A percentile compares a stretch with the other conserved stretches of the same genome.
Evolutionary conservation across 37 sponge, comb jelly and placozoan genomes (phyloP).

Genomic region (Beroe forskalii): DNA sequence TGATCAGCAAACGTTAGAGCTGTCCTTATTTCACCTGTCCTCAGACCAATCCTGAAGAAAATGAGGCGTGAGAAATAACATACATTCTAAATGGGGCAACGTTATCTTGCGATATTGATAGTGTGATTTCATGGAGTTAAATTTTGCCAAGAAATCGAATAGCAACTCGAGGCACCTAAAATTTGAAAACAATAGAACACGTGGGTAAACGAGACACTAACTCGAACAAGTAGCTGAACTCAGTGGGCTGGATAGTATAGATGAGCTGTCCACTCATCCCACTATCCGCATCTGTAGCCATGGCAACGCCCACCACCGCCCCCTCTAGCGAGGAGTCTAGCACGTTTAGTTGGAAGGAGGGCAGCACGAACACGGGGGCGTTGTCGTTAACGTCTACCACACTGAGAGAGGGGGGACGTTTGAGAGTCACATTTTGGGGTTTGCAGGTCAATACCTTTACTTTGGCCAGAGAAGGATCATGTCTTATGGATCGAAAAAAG

Average conservation of each 20-base stretch:
- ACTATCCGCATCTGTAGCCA: constrained; percentile 58
- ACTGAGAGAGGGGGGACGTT: constrained; percentile 3
- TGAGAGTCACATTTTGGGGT: too few species aligned
- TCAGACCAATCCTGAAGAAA: constrained; percentile 22
- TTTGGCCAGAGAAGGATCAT: too few species aligned
- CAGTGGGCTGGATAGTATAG: constrained; percentile 37
- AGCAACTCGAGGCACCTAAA: too few species aligned
- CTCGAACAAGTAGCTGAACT: constrained; percentile 16
- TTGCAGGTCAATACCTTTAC: too few species aligned
- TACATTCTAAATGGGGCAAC: background rate
- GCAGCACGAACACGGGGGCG: background rate
- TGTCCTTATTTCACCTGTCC: constrained; percentile 30
- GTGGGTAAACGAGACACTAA: too few species aligned
- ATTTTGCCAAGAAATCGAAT: too few species aligned
- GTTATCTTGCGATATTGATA: too few species aligned
- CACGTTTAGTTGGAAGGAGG: background rate
- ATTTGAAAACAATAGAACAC: too few species aligned
- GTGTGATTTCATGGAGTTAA: too few species aligned
- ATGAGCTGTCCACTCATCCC: constrained; percentile 30
- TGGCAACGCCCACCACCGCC: constrained; percentile 12
- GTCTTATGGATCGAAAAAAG: too few species aligned
- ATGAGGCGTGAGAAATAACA: too few species aligned
- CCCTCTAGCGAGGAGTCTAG: constrained; percentile 19
- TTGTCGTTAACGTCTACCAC: constrained; percentile 39
- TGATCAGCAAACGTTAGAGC: constrained; percentile 20